These are phyloP conservation scores for Hartigia nigra DNA, from an alignment of 2,888 invertebrate species.

Conservation along the genomic window DNA sequence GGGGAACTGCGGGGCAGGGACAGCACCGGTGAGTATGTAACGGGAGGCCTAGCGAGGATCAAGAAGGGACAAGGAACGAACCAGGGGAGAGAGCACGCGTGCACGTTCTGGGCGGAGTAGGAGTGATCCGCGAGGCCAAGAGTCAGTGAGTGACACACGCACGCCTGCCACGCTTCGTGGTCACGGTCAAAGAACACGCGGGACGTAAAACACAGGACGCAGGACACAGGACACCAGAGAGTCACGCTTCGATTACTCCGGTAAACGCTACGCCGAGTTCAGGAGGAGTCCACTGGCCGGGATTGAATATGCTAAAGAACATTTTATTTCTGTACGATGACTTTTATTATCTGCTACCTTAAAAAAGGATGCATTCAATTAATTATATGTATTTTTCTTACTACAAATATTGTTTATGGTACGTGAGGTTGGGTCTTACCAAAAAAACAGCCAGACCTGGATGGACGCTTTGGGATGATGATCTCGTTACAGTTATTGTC, in stretches of 20 bases:
- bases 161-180: slow-evolving; percentile 63
- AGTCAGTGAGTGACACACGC: slow-evolving; percentile 64
- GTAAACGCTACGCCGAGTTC: neutral
- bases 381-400: neutral
- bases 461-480: slow-evolving; percentile 4
- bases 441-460: neutral
- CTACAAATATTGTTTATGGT: too few species aligned
- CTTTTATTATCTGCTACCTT: neutral
- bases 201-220: slow-evolving; percentile 29
- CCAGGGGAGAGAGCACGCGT: slow-evolving; percentile 46
- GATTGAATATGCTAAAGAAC: neutral
- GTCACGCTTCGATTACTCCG: slow-evolving; percentile 58
- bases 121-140: slow-evolving; percentile 51
- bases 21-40: neutral
- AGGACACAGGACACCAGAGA: slow-evolving; percentile 27
- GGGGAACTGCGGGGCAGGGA: neutral
- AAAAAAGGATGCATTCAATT: neutral
- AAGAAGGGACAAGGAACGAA: slow-evolving; percentile 16
- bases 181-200: slow-evolving; percentile 60
- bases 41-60: slow-evolving; percentile 13
- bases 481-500: slow-evolving; percentile 48
- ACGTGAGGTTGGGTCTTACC: neutral
- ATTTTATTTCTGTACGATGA: neutral
- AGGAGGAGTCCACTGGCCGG: slow-evolving; percentile 1
- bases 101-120: slow-evolving; percentile 62